A percentile compares a stretch with the other conserved stretches of the same genome.
Evolutionary conservation across 2,888 invertebrate genomes (phyloP).

Genomic region (Caenorhabditis wallacei): DNA sequence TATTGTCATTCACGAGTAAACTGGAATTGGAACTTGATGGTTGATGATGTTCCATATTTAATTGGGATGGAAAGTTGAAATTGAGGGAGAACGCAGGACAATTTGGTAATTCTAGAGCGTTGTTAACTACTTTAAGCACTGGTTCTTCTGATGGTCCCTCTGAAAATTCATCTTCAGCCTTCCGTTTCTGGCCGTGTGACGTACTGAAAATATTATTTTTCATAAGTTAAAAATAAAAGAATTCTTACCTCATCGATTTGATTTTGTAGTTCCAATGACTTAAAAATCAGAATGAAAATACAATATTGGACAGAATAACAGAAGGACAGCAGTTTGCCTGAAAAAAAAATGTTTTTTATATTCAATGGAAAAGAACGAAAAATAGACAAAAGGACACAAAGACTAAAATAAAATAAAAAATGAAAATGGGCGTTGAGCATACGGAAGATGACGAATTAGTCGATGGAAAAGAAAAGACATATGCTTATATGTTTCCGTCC

Average conservation of each 20-base stretch:
- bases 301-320: neutral
- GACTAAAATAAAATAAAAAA: constrained; percentile 4
- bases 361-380: neutral
- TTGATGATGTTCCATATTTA: too few species aligned
- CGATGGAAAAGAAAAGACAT: neutral
- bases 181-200: neutral
- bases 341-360: neutral
- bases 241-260: neutral
- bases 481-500: constrained; percentile 10
- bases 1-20: neutral
- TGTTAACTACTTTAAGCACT: neutral
- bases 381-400: constrained; percentile 3
- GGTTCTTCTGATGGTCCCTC: neutral
- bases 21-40: too few species aligned
- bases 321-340: neutral
- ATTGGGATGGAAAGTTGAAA: too few species aligned
- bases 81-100: too few species aligned
- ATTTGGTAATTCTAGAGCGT: too few species aligned
- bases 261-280: neutral
- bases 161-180: neutral
- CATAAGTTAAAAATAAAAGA: neutral
- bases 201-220: neutral
- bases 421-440: too few species aligned
- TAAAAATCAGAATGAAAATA: neutral
- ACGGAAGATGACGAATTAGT: constrained; percentile 15